Base-by-base conservation (phyloP, 92 coral and sea anemone genomes). In the Plumapathes pennacea region DNA sequence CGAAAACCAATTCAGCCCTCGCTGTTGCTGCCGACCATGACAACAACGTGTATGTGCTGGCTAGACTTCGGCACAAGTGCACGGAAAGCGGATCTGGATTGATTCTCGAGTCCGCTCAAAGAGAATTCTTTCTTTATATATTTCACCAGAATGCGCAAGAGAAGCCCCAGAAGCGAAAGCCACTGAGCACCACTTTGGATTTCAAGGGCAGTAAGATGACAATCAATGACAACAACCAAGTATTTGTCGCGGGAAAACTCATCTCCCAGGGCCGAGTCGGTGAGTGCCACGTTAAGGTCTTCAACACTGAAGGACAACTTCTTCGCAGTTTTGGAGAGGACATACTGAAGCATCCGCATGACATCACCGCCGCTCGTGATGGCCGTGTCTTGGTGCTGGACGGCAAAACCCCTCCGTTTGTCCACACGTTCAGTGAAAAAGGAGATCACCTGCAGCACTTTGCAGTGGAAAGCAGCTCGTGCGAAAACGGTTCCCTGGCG, bases 361-460 rank as follows among this genome's bases (percentile, higher is more conserved):
- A 33, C 28, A 54, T 74, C 23, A 23, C 74, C 29, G 44, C 66
- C 12, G 42, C 44, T 32, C 25, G 19, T 30, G 56, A 45, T 30
- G 81, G 74, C 36, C 49, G 34, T 5, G 57, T 62, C 20, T 2
- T 63, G 53, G 55, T 73, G 38, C 13, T n/a, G n/a, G n/a, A 25
- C 12, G 55, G 44, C 10, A 4, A 25, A 27, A 38, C 20, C 31
- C 9, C 15, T 39, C 26, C 13, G 14, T 10, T 11, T 34, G 65
- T 73, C n/a, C 18, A 34, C 28, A 34, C 54, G 18, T 73, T 73
- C 56, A 63, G 48, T 32, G 63, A 20, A 29, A 47, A 50, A 21
- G 73, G 73, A 8, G 12, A 33, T 0, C 41, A 45, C 10, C 46
- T 51, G 11, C 24, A 38, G 15, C 50, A 53, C 34, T 62, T 73